Evolutionary conservation across 1,140 invertebrate species (phyloP), one percentile per base, ranked within the genome.

Genomic region (Eupeodes corollae): DNA sequence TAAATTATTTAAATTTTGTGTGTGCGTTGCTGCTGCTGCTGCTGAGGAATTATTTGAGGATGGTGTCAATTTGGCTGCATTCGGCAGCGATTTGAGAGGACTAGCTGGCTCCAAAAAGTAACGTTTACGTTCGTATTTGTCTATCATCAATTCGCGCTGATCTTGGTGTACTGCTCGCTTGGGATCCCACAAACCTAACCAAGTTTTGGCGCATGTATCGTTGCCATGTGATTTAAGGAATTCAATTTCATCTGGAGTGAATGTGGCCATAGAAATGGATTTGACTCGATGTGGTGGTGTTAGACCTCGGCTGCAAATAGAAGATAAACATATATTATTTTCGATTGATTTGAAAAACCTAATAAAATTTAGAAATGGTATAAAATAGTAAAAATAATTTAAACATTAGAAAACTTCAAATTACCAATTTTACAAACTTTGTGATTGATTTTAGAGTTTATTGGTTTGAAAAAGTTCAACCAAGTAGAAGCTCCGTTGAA

Each of bases 191-290:
- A 91, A 71, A 5, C 87, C 91, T 49, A 97, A 73, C 90, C 91
- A 98, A 50, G 91, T 84, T 68, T 83, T 83, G 57, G 82, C 77
- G 68, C 91, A 95, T 59, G 89, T 84, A 76, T 96, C 91, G 73
- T 98, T 98, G 52, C 94, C 94, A 71, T 83, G 82, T 47, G 77
- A 76, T 74, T 83, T 86, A 52, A 98, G 77, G 61, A 89, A 85
- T 67, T 94, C 90, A 63, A 98, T 85, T 75, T 98, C 95, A 54
- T 98, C 94, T 53, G 83, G 79, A 50, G 86, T 93, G 70, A 98
- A 98, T 58, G 88, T 95, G 37, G 94, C 90, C 94, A 98, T 97
- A 8, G 93, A 96, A 58, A 98, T 98, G 32, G 94, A 98, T 72
- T 98, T 98, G 26, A 98, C 92, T 53, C 95, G 77, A 71, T 98